Base-by-base conservation (phyloP, 1,140 invertebrate genomes). In the Drosophila ironensis region DNA sequence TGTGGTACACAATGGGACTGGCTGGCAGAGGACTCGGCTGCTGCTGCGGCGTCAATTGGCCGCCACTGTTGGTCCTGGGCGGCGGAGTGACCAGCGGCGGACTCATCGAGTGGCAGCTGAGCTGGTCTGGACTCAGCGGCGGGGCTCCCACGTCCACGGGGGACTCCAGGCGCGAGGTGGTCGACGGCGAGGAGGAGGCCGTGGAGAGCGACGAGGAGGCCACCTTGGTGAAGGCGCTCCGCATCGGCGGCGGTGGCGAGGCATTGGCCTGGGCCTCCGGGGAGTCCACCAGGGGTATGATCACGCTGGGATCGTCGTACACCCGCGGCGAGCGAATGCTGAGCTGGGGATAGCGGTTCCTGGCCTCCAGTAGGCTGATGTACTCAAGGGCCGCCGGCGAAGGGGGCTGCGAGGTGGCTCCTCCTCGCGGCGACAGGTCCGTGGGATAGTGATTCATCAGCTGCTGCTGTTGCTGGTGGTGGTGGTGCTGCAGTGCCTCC, bases 151-250 rank as follows among this genome's bases (percentile, higher is more conserved):
- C 78, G 47, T 82, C 77, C 52, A 81, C 61, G 0, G 82, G 82
- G 3, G 82, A 87, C 50, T 87, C 82, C 38, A 86, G 11, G 1
- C 81, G 81, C 11, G 80, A 84, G 7, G 72, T 72, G 90, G 92
- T 6, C 93, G 94, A 81, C 0, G 81, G 60, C 4, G 72, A 67
- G 17, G 78, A 78, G 1, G 78, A 71, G 3, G 67, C 66, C 93
- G 4, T 92, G 74, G 51, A 92, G 90, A 11, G 91, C 64, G 5
- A 91, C 82, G 92, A 90, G 14, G 90, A 91, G 4, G 91, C 89
- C 4, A 96, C 95, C 91, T 96, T 96, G 1, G 95, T 96, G 57
- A 96, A 96, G 1, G 95, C 95, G 88, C 95, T 96, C 70, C 94
- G 93, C 25, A 91, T 88, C 0, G 91, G 91, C 25, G 76, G 67